These are phyloP conservation scores for Hemibagrus guttatus DNA, from an alignment of 2,797 vertebrate genomes.

Conservation along the genomic window DNA sequence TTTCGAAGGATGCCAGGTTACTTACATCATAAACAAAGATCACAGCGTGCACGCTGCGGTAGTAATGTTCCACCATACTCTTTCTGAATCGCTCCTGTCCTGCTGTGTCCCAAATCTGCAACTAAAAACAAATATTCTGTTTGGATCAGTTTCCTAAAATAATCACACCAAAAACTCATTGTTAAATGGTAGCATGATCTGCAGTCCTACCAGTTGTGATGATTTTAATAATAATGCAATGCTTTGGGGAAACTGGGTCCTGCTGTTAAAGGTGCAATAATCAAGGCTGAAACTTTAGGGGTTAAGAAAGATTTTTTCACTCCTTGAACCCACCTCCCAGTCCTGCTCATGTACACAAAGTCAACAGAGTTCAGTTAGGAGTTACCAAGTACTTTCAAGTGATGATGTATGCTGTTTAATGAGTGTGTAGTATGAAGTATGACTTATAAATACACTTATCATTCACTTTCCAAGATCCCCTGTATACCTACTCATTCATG, in stretches of 20 bases:
- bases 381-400: background rate
- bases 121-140: conserved; percentile 57
- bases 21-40: conserved; percentile 80
- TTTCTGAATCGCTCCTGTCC: conserved; percentile 81
- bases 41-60: conserved; percentile 77
- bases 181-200: background rate
- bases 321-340: background rate
- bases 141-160: conserved; percentile 16
- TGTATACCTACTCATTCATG: no score
- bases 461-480: no score
- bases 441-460: background rate
- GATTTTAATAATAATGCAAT: background rate
- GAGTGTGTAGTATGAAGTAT: background rate
- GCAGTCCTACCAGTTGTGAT: background rate
- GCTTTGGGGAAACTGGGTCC: background rate
- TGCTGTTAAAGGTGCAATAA: background rate
- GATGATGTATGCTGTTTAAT: background rate
- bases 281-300: background rate
- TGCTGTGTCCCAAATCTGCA: conserved; percentile 82
- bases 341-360: background rate
- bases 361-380: background rate
- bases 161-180: background rate
- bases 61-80: conserved; percentile 82
- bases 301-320: background rate
- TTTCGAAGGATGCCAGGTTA: conserved; percentile 72